Evolutionary conservation across 2,113 vertebrate species (phyloP), one percentile per base, ranked within the genome.

Genomic region (Podarcis muralis): DNA sequence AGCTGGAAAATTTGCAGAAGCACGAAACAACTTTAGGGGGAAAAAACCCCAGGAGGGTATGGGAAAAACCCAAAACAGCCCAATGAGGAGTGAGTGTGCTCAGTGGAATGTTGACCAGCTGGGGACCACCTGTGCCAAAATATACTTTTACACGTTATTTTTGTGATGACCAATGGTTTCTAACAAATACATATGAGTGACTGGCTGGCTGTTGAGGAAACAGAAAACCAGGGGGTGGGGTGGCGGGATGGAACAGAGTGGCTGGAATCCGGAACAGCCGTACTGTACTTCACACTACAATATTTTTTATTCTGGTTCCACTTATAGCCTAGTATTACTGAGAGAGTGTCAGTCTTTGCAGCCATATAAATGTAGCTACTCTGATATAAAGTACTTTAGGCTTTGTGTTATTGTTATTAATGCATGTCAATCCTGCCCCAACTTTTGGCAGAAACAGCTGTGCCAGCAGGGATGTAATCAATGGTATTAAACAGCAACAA

Each of bases 261-360:
- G n/a, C 32, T 74, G 72, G 32, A 74, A 74, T 35, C 72, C 16
- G 5, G 16, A 2, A 74, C 16, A 62, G 72, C 48, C 48, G 48
- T 16, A 35, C 15, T 15, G 11, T 53, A 74, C n/a, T 74, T 1
- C 4, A 35, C 20, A 32, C 35, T 35, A 32, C 12, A 18, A 18
- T 16, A 35, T 74, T 35, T 35, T 53, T 74, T 35, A 16, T 74
- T 74, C 32, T 18, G 16, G 72, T 35, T 2, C 16, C 32, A 62
- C 35, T 74, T 95, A 96, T 96, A 97, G 93, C 96, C 96, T 96
- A 95, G 96, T 96, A 97, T 97, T 97, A 97, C 59, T 95, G 96
- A 69, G 95, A 91, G 93, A 91, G 94, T 93, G 95, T 92, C 95
- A 95, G 96, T 96, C 83, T 87, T 90, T 95, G 89, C 90, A 90